phyloP scores from a whole-genome alignment of 1,140 invertebrate species.

The Drosophila novamexicana region DNA sequence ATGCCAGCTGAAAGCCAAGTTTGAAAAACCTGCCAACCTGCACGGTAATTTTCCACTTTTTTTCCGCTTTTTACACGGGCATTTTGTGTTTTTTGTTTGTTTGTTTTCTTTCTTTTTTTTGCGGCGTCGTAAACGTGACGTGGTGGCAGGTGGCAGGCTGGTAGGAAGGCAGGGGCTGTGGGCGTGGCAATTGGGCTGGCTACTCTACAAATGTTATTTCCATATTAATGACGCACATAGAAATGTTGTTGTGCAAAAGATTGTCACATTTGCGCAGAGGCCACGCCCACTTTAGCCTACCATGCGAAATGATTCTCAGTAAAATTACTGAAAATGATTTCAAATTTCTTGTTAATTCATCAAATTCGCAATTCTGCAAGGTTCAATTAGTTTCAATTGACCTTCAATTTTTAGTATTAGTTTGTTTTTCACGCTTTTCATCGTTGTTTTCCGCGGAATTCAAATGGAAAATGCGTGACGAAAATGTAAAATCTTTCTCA shows the following conservation, averaged over 20 bases:
- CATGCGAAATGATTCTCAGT: not conserved
- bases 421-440: conserved; percentile 1
- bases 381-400: conserved; percentile 14
- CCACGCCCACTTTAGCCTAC: too few relatives aligned
- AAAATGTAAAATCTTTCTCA: not conserved
- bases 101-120: too few relatives aligned
- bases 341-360: not conserved
- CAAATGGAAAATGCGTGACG: not conserved
- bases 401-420: not conserved
- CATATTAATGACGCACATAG: conserved; percentile 63
- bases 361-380: not conserved
- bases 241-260: conserved; percentile 22
- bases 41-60: conserved; percentile 22
- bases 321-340: not conserved
- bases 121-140: too few relatives aligned
- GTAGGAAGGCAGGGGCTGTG: not conserved
- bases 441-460: too few relatives aligned
- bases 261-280: conserved; percentile 2
- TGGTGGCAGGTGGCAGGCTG: too few relatives aligned
- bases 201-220: conserved; percentile 49
- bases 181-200: conserved; percentile 5
- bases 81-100: not conserved
- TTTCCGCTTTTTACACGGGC: not conserved
- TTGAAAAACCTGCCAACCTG: conserved; percentile 18
- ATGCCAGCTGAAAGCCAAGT: conserved; percentile 18